Conservation (phyloP, 2,797 vertebrate species). For the Peromyscus eremicus region DNA sequence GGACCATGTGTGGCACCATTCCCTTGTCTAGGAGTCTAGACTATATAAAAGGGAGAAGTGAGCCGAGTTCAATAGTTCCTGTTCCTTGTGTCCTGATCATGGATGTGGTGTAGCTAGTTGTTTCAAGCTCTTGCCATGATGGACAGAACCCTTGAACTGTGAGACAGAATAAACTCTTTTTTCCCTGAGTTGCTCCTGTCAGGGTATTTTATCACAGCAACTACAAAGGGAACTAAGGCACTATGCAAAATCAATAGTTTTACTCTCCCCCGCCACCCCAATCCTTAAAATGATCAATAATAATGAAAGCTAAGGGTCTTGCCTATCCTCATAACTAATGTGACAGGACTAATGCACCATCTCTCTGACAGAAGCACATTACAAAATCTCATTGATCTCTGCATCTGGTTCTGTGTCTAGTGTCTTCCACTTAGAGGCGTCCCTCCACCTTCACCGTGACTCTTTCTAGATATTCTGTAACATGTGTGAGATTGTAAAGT, state of each 20-base stretch:
- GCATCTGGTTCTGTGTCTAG: not conserved
- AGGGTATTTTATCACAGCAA: not conserved
- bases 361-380: not conserved
- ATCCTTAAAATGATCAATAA: constrained; percentile 10
- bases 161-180: not conserved
- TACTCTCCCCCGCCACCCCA: not conserved
- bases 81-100: not conserved
- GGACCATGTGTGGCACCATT: not conserved
- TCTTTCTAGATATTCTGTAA: not conserved
- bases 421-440: not conserved
- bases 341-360: not conserved
- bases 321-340: not conserved
- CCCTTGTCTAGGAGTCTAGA: not conserved
- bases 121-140: not conserved
- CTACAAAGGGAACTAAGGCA: not conserved
- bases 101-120: not conserved
- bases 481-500: not conserved
- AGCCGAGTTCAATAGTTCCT: not conserved
- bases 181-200: not conserved
- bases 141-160: not conserved
- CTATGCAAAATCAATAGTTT: not conserved
- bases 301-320: not conserved
- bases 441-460: not conserved
- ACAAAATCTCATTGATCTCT: constrained; percentile 2
- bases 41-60: not conserved